A percentile compares a stretch with the other conserved stretches of the same genome.
Evolutionary conservation across 2,888 invertebrate genomes (phyloP).

Genomic region (Drosophila melanocephala): DNA sequence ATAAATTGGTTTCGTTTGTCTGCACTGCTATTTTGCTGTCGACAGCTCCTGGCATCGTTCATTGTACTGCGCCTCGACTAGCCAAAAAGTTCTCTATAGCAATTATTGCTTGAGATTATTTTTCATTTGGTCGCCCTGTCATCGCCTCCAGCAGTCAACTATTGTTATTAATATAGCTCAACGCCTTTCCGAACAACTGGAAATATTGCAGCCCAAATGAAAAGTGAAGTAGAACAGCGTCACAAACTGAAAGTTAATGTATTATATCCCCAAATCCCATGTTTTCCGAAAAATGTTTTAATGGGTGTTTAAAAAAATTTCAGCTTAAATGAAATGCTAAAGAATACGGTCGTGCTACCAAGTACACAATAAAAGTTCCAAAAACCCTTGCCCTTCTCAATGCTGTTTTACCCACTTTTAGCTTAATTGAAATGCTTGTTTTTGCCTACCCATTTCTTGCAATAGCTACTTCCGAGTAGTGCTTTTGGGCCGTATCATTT

Average conservation of each 20-base stretch:
- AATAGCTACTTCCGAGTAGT: slow-evolving; percentile 44
- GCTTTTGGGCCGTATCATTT: slow-evolving; percentile 59
- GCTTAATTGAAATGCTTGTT: slow-evolving; percentile 71
- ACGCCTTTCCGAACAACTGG: slow-evolving; percentile 39
- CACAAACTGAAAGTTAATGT: slow-evolving; percentile 9
- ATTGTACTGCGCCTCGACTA: slow-evolving; percentile 18
- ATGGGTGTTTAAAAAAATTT: background rate
- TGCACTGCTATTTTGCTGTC: slow-evolving; percentile 48
- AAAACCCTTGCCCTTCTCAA: slow-evolving; percentile 15
- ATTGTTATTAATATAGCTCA: slow-evolving; percentile 70
- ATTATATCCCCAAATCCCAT: background rate
- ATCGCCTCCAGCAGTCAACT: slow-evolving; percentile 41
- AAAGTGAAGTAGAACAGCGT: slow-evolving; percentile 49
- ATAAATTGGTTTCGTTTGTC: slow-evolving; percentile 81
- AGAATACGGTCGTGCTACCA: slow-evolving; percentile 6
- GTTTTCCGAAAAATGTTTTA: slow-evolving; percentile 2
- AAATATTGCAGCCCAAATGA: slow-evolving; percentile 66
- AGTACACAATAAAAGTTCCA: slow-evolving; percentile 9
- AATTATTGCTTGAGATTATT: slow-evolving; percentile 76
- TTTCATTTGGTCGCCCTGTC: slow-evolving; percentile 66
- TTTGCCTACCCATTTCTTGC: slow-evolving; percentile 34
- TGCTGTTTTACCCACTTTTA: slow-evolving; percentile 45
- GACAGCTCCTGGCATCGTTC: slow-evolving; percentile 23
- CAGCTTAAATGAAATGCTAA: slow-evolving; percentile 32
- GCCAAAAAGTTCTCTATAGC: slow-evolving; percentile 66